These are phyloP conservation scores for Trypoxylus dichotomus DNA, from an alignment of 1,140 invertebrate genomes.

Conservation along the genomic window DNA sequence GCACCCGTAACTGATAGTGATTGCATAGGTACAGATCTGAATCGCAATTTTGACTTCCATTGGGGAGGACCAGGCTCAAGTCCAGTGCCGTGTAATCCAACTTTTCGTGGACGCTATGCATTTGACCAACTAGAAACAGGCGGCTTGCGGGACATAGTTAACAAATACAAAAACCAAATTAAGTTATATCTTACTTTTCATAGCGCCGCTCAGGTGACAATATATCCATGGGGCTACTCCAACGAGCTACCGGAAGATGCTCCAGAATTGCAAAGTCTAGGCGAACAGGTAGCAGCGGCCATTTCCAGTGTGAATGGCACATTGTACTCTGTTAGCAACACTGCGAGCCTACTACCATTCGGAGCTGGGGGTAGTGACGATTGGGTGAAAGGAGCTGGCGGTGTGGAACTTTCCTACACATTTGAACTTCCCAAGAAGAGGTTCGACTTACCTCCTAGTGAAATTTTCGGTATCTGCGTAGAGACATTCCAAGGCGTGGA, in stretches of 20 bases:
- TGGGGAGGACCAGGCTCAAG: slow-evolving; percentile 68
- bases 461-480: slow-evolving; percentile 64
- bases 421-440: slow-evolving; percentile 57
- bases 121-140: slow-evolving; percentile 78
- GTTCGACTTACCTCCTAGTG: slow-evolving; percentile 59
- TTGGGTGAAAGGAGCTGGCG: slow-evolving; percentile 65
- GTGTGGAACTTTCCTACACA: slow-evolving; percentile 74
- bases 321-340: slow-evolving; percentile 63
- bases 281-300: slow-evolving; percentile 52
- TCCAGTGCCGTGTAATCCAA: slow-evolving; percentile 64
- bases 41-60: slow-evolving; percentile 70
- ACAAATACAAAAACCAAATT: slow-evolving; percentile 55
- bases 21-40: slow-evolving; percentile 65
- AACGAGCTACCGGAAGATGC: slow-evolving; percentile 50
- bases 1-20: slow-evolving; percentile 42
- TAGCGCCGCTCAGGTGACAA: slow-evolving; percentile 68
- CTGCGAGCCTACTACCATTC: slow-evolving; percentile 62
- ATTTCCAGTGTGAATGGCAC: slow-evolving; percentile 56
- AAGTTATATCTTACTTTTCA: slow-evolving; percentile 73
- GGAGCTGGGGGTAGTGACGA: slow-evolving; percentile 72
- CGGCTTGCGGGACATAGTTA: slow-evolving; percentile 60
- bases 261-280: slow-evolving; percentile 54
- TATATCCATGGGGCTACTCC: slow-evolving; percentile 78
- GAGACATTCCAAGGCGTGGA: slow-evolving; percentile 65
- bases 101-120: slow-evolving; percentile 67